Conservation (phyloP, 1,140 invertebrate species). For the Bombus confusus region DNA sequence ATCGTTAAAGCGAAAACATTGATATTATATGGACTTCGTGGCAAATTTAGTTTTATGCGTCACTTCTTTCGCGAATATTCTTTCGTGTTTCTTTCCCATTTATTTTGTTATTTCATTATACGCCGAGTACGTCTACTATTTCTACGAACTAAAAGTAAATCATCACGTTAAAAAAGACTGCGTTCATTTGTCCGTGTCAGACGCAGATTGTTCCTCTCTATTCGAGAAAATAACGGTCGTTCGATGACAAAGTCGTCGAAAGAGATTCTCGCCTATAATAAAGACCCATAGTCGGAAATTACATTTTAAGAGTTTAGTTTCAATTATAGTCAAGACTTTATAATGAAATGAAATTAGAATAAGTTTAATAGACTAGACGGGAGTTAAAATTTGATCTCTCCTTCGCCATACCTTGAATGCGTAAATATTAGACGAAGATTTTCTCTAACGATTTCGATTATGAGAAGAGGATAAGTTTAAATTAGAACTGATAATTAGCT, state of each 20-base stretch:
- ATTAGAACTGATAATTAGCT: not conserved
- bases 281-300: no score
- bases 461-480: no score
- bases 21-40: no score
- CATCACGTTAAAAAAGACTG: not conserved
- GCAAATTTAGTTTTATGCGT: not conserved
- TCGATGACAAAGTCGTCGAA: not conserved
- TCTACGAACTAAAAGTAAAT: not conserved
- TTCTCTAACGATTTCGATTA: constrained; percentile 4
- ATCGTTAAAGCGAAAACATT: not conserved
- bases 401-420: not conserved
- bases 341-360: not conserved
- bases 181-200: not conserved
- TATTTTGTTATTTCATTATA: not conserved
- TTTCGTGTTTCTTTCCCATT: not conserved
- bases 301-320: not conserved
- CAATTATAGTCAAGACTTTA: not conserved
- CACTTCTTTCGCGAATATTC: not conserved
- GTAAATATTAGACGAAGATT: not conserved
- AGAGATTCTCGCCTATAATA: no score
- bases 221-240: not conserved
- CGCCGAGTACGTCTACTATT: not conserved
- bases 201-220: not conserved
- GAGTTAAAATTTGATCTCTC: not conserved
- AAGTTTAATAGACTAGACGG: not conserved